Conservation (phyloP, 53 echinoderm and acorn worm species). For the Echinarachnius parma region DNA sequence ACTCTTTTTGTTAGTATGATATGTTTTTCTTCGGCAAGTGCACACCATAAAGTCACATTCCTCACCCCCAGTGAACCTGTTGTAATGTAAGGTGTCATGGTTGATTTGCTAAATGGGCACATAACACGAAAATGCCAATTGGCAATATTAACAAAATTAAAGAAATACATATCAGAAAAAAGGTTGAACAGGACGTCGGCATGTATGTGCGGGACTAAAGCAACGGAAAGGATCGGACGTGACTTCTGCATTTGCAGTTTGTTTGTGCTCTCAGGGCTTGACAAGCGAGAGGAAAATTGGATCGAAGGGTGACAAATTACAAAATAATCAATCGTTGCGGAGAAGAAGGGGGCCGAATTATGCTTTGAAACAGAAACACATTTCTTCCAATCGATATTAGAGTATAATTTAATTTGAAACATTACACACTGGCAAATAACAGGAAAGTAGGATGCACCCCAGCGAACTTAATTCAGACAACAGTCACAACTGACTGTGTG, state of each 20-base stretch:
- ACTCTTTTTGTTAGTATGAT: too few relatives aligned
- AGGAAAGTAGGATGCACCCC: constrained; percentile 43
- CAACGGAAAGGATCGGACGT: background rate
- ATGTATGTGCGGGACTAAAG: background rate
- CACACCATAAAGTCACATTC: too few relatives aligned
- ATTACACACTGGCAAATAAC: constrained; percentile 33
- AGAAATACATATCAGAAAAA: background rate
- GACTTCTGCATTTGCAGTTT: too few relatives aligned
- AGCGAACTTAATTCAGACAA: too few relatives aligned
- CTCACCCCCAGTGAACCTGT: constrained; percentile 26
- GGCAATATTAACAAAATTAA: background rate
- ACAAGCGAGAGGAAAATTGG: constrained; percentile 35
- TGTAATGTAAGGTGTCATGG: constrained; percentile 31
- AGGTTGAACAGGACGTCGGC: background rate
- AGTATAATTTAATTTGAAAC: constrained; percentile 38
- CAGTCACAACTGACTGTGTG: constrained; percentile 1
- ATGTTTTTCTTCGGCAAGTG: too few relatives aligned
- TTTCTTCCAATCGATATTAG: constrained; percentile 38
- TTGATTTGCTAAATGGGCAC: constrained; percentile 18
- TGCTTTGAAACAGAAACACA: constrained; percentile 51
- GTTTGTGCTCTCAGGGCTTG: too few relatives aligned
- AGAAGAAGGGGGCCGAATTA: constrained; percentile 36
- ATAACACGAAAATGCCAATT: constrained; percentile 24
- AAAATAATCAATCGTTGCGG: constrained; percentile 39
- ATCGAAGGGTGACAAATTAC: constrained; percentile 43